Percentiles rank a stretch among this genome's conserved stretches.
phyloP scores from a whole-genome alignment of 2,888 invertebrate genomes.

The Tortricodes alternella region DNA sequence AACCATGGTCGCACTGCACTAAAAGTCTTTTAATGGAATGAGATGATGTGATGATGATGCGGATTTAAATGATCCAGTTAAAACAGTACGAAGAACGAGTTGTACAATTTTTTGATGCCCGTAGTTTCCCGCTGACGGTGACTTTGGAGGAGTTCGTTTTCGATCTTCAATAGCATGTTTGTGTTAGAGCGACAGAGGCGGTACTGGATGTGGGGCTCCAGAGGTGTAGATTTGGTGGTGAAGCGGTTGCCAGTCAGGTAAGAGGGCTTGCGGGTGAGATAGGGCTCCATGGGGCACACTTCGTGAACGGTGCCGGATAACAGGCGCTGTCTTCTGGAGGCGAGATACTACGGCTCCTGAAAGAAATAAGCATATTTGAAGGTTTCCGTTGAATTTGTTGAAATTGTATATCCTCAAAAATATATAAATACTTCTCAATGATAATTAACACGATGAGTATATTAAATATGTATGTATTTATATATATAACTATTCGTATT shows the following conservation, averaged over 20 bases:
- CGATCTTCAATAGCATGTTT: constrained; percentile 87
- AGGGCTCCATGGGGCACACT: constrained; percentile 63
- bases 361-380: constrained; percentile 21
- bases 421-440: no score
- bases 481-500: no score
- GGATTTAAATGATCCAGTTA: constrained; percentile 74
- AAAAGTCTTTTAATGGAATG: constrained; percentile 56
- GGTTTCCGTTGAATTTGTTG: not conserved
- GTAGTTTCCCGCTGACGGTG: constrained; percentile 92
- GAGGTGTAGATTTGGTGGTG: constrained; percentile 54
- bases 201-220: constrained; percentile 61
- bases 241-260: constrained; percentile 60
- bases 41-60: constrained; percentile 50
- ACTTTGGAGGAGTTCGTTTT: constrained; percentile 89
- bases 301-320: constrained; percentile 35
- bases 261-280: constrained; percentile 50
- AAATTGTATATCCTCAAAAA: no score
- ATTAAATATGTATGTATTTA: no score
- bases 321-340: constrained; percentile 41
- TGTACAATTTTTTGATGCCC: constrained; percentile 93
- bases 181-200: constrained; percentile 58
- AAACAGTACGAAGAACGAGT: constrained; percentile 93
- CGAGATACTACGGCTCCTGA: constrained; percentile 71
- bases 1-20: constrained; percentile 52
- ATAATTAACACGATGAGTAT: no score